Percentiles rank a stretch among this genome's conserved stretches.
Conservation (phyloP, 1,140 invertebrate species). For the Limonius californicus region DNA sequence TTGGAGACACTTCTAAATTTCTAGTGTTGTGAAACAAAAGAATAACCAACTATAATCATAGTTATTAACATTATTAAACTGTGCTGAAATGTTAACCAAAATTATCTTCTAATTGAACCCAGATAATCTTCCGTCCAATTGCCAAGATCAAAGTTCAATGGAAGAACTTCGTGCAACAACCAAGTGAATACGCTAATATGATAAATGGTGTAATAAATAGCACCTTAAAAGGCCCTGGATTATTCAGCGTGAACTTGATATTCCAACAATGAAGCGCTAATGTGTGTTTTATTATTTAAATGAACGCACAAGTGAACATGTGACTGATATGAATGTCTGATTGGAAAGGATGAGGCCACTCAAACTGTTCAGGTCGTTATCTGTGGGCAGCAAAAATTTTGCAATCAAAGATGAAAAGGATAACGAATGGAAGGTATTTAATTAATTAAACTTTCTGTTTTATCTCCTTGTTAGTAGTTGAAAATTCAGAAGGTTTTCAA, state of each 20-base stretch:
- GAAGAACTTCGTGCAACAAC: no score
- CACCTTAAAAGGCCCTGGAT: background rate
- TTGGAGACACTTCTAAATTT: no score
- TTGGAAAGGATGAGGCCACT: slow-evolving; percentile 4
- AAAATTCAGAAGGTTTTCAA: no score
- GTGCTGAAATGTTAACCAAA: background rate
- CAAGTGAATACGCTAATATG: background rate
- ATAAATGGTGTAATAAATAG: background rate
- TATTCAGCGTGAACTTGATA: background rate
- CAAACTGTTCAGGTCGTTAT: slow-evolving; percentile 5
- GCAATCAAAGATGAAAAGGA: background rate
- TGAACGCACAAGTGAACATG: background rate
- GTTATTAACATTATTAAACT: background rate
- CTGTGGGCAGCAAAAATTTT: background rate
- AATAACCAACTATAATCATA: no score
- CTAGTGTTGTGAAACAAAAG: no score
- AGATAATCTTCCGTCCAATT: background rate
- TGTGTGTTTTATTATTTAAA: background rate
- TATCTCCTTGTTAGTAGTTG: no score
- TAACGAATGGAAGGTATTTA: slow-evolving; percentile 9
- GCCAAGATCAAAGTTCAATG: background rate
- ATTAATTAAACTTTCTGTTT: no score
- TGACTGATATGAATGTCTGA: background rate
- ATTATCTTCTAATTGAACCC: background rate
- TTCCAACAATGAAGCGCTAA: background rate